These are phyloP conservation scores for Tadarida brasiliensis DNA, from an alignment of 2,797 vertebrate genomes.

Conservation along the genomic window DNA sequence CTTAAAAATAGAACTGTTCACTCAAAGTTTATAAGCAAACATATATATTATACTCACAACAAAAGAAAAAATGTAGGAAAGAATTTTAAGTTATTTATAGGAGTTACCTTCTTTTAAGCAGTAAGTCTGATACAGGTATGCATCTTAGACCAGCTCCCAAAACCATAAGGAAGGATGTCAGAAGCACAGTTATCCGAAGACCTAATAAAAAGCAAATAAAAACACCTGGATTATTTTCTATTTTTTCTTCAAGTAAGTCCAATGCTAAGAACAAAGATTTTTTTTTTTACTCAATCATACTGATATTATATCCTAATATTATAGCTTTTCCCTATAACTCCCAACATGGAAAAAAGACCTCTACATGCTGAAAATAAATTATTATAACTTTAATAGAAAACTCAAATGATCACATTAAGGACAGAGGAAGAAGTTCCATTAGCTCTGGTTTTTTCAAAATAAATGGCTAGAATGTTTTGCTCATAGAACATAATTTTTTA, in stretches of 20 bases:
- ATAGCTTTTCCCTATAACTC: not conserved
- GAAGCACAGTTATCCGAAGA: conserved; percentile 94
- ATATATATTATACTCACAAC: conserved; percentile 3
- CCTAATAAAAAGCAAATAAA: conserved; percentile 88
- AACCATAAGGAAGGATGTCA: conserved; percentile 95
- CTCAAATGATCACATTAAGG: conserved; percentile 12
- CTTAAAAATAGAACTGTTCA: conserved; percentile 9
- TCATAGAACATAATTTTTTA: not conserved
- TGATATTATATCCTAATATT: not conserved
- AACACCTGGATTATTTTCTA: conserved; percentile 47
- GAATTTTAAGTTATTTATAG: conserved; percentile 70
- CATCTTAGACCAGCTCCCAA: conserved; percentile 93
- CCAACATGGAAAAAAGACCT: not conserved
- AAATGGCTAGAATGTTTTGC: conserved; percentile 2
- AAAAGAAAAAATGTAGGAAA: not conserved
- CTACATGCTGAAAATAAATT: conserved; percentile 44
- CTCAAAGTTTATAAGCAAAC: conserved; percentile 34
- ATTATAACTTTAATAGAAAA: conserved; percentile 52
- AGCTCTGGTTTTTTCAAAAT: not conserved
- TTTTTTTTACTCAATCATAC: conserved; percentile 3
- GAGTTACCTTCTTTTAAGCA: conserved; percentile 94
- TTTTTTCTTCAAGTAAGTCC: conserved; percentile 21
- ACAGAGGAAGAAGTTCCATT: not conserved
- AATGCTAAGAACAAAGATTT: not conserved
- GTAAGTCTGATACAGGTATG: conserved; percentile 91